Percentiles rank a stretch among this genome's conserved stretches.
phyloP scores from a whole-genome alignment of 2,797 vertebrate genomes.

The Scolopax rusticola region DNA sequence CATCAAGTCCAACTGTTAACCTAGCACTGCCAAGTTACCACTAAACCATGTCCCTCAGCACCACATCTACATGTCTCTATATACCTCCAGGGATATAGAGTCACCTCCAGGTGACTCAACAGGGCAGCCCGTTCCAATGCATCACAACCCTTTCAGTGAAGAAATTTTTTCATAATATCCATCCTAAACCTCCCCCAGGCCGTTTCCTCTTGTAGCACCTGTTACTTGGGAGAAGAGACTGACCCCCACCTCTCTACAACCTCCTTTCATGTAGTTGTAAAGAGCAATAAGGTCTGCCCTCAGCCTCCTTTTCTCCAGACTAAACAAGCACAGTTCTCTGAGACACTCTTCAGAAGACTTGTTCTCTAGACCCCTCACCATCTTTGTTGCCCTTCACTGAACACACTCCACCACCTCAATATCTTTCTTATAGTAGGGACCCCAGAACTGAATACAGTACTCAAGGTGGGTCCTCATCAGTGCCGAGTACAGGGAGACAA shows the following conservation, averaged over 20 bases:
- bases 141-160: neutral
- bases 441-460: neutral
- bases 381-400: neutral
- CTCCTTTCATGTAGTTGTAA: neutral
- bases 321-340: neutral
- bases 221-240: neutral
- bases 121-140: neutral
- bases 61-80: neutral
- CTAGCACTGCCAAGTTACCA: neutral
- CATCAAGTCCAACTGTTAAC: neutral
- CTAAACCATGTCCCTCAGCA: neutral
- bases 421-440: neutral
- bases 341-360: neutral
- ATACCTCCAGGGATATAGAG: neutral
- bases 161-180: neutral
- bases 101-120: neutral
- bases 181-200: neutral
- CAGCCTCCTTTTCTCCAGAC: neutral
- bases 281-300: neutral
- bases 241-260: neutral
- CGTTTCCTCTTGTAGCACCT: neutral
- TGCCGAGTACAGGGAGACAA: too few relatives aligned
- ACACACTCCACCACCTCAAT: neutral
- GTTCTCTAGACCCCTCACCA: neutral
- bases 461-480: neutral